phyloP scores from a whole-genome alignment of 2,888 invertebrate species.

The Parochlus steinenii region DNA sequence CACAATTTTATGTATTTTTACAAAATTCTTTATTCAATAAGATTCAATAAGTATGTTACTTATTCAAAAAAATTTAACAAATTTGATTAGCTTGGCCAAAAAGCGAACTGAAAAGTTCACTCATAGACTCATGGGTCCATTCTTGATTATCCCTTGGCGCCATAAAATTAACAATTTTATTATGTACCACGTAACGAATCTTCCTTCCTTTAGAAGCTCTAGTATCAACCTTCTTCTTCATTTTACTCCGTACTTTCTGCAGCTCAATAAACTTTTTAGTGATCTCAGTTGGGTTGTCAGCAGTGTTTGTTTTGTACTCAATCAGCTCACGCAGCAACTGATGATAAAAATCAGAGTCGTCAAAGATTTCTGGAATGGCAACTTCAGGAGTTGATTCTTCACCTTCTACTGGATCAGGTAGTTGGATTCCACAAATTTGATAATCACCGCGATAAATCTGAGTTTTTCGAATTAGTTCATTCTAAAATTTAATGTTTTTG shows the following conservation, averaged over 20 bases:
- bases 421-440: constrained; percentile 39
- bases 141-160: constrained; percentile 50
- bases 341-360: constrained; percentile 95
- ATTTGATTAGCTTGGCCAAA: constrained; percentile 49
- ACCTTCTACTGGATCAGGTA: constrained; percentile 21
- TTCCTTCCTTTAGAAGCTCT: constrained; percentile 88
- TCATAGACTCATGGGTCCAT: constrained; percentile 65
- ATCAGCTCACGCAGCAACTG: constrained; percentile 81
- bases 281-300: constrained; percentile 69
- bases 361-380: constrained; percentile 72
- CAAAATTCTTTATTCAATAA: constrained; percentile 4
- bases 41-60: neutral
- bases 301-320: constrained; percentile 71
- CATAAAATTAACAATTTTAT: constrained; percentile 80
- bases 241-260: constrained; percentile 78
- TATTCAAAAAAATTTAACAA: constrained; percentile 18
- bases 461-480: constrained; percentile 59
- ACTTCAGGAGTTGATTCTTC: constrained; percentile 36
- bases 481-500: too few relatives aligned
- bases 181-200: constrained; percentile 70
- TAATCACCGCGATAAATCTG: constrained; percentile 63
- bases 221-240: constrained; percentile 86
- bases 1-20: too few relatives aligned
- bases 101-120: constrained; percentile 64
- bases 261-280: constrained; percentile 83